A percentile compares a stretch with the other conserved stretches of the same genome.
phyloP scores from a whole-genome alignment of 2,888 invertebrate species.

The Mythimna vitellina region DNA sequence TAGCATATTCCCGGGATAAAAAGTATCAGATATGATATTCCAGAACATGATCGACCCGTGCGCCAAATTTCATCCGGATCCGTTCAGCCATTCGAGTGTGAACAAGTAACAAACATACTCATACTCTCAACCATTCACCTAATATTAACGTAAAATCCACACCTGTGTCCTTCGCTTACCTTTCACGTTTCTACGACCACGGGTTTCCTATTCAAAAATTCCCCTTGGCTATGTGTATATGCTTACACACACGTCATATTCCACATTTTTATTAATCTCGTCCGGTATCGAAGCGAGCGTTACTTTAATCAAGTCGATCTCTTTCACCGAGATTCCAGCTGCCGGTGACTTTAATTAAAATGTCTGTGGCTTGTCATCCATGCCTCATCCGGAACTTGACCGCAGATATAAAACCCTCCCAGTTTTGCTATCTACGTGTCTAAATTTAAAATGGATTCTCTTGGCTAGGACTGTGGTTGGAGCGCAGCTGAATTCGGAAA shows the following conservation, averaged over 20 bases:
- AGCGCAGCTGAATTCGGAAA: conserved; percentile 19
- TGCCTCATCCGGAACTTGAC: conserved; percentile 55
- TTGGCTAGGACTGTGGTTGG: conserved; percentile 21
- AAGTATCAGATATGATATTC: too few species aligned
- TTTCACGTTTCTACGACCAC: too few species aligned
- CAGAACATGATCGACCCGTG: too few species aligned
- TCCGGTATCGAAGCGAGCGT: conserved; percentile 38
- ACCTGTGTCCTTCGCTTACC: too few species aligned
- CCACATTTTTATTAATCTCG: conserved; percentile 40
- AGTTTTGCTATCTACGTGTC: conserved; percentile 52
- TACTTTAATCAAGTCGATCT: conserved; percentile 60
- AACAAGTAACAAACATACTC: too few species aligned
- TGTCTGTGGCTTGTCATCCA: conserved; percentile 70
- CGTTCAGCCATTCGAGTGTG: too few species aligned
- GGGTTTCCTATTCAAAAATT: too few species aligned
- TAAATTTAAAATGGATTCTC: conserved; percentile 58
- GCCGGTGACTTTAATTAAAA: conserved; percentile 71
- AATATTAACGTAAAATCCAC: too few species aligned
- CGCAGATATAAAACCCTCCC: conserved; percentile 61
- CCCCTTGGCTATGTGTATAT: not conserved
- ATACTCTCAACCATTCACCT: too few species aligned
- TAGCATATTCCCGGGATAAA: too few species aligned
- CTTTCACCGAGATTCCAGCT: conserved; percentile 44
- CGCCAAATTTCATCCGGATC: too few species aligned
- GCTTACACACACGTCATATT: conserved; percentile 5